Evolutionary conservation across 2,113 vertebrate genomes (phyloP).

Genomic region (Haemorhous mexicanus): DNA sequence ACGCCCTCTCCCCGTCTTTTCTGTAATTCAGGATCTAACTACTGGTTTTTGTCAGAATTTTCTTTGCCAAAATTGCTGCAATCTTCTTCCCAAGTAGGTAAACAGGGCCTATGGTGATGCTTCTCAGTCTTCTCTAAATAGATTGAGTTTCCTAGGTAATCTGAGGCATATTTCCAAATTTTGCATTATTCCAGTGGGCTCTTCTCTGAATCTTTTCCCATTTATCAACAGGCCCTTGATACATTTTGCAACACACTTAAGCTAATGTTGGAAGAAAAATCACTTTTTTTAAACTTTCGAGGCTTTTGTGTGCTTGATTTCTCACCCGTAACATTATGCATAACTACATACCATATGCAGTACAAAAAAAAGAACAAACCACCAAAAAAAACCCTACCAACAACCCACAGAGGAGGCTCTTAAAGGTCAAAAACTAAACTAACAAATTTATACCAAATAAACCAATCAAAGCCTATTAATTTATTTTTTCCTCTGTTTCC

Average conservation of each 20-base stretch:
- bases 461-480: background rate
- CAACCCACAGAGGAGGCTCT: background rate
- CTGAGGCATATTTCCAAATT: slow-evolving; percentile 12
- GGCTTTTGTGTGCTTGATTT: slow-evolving; percentile 25
- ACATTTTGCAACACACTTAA: background rate
- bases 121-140: background rate
- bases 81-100: background rate
- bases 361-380: background rate
- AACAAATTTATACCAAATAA: background rate
- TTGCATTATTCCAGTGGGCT: background rate
- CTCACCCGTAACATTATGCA: background rate
- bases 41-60: background rate
- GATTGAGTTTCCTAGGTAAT: slow-evolving; percentile 4
- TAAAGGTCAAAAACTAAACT: slow-evolving; percentile 44
- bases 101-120: background rate
- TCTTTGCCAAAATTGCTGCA: background rate
- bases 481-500: background rate
- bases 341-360: background rate
- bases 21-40: background rate
- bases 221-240: background rate
- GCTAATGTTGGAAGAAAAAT: background rate
- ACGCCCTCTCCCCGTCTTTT: background rate
- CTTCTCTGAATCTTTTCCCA: background rate
- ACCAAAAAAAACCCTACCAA: background rate
- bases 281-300: background rate